A percentile compares a stretch with the other conserved stretches of the same genome.
phyloP scores from a whole-genome alignment of 2,113 vertebrate species.

The Emydura subglobosa region DNA sequence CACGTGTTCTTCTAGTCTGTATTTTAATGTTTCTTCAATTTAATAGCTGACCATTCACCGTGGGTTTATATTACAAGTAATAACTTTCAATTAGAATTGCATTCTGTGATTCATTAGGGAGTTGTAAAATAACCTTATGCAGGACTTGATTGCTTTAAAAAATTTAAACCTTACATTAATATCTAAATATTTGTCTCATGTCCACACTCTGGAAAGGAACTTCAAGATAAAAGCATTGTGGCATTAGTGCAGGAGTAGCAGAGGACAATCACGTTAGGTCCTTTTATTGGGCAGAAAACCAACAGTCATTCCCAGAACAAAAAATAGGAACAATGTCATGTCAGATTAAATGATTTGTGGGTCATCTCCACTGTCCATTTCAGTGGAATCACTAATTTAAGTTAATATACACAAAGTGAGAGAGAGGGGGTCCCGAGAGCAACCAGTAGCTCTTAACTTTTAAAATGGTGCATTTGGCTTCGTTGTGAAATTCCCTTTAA shows the following conservation, averaged over 20 bases:
- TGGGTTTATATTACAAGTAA: neutral
- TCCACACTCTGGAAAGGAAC: neutral
- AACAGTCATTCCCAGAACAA: neutral
- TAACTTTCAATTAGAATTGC: neutral
- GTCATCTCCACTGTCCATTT: neutral
- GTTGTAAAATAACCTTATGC: neutral
- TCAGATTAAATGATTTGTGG: neutral
- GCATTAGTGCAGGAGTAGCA: neutral
- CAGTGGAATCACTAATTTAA: neutral
- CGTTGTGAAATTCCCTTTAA: neutral
- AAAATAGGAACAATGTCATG: neutral
- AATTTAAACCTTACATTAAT: neutral
- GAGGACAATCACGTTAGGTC: neutral
- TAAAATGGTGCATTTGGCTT: neutral
- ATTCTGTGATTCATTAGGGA: neutral
- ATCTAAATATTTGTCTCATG: neutral
- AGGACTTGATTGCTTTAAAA: neutral
- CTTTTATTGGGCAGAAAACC: neutral
- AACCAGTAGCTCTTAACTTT: neutral
- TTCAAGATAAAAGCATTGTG: neutral
- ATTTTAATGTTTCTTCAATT: neutral
- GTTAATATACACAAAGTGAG: neutral
- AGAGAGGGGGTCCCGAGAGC: neutral
- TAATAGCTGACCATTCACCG: neutral
- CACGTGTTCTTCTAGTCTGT: neutral